Percentiles rank a stretch among this genome's conserved stretches.
Conservation (phyloP, 2,113 vertebrate genomes). For the Callipepla squamata region DNA sequence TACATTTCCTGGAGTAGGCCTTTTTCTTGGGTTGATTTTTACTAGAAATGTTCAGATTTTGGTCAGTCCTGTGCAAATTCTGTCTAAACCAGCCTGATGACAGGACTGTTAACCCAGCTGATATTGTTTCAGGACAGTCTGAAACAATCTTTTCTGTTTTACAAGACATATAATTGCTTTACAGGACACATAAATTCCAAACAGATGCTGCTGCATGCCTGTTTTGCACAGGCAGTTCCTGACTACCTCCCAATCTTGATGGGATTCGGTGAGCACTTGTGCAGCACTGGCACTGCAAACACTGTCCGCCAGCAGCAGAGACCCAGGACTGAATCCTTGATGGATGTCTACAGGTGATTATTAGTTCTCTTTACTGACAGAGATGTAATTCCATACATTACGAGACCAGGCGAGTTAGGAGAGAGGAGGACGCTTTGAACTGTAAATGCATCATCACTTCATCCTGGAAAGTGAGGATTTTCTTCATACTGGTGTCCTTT, state of each 20-base stretch:
- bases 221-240: not conserved
- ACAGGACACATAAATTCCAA: not conserved
- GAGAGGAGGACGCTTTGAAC: not conserved
- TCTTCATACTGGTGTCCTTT: not conserved
- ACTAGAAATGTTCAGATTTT: not conserved
- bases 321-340: not conserved
- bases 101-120: not conserved
- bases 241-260: not conserved
- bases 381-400: not conserved
- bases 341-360: not conserved
- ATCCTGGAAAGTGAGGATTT: not conserved
- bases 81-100: not conserved
- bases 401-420: not conserved
- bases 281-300: not conserved
- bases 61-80: not conserved
- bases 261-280: not conserved
- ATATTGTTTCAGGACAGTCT: not conserved
- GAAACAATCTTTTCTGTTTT: not conserved
- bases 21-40: not conserved
- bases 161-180: not conserved
- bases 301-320: accelerated
- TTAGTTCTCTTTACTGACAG: not conserved
- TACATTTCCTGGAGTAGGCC: not conserved
- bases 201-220: not conserved
- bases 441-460: not conserved